Evolutionary conservation across 2,888 invertebrate species (phyloP).

Genomic region (Imbricaverruca yamaguchii): DNA sequence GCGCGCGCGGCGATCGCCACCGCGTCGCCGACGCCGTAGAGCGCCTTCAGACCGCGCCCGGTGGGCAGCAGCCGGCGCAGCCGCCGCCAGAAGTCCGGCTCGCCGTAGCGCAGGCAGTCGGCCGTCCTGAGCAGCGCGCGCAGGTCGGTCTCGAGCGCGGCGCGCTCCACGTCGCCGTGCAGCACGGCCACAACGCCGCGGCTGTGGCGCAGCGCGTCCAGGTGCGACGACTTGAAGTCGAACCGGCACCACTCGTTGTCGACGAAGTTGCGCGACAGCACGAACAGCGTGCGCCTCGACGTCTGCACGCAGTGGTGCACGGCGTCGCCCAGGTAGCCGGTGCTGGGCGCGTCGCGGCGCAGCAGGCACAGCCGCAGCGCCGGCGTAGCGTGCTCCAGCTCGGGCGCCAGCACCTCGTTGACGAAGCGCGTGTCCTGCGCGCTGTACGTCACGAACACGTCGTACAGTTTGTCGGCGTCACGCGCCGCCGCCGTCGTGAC

Average conservation of each 20-base stretch:
- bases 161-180: conserved; percentile 66
- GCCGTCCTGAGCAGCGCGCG: conserved; percentile 77
- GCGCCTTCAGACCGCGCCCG: conserved; percentile 37
- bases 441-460: conserved; percentile 92
- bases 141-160: conserved; percentile 75
- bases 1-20: not conserved
- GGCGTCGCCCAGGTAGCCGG: conserved; percentile 82
- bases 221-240: conserved; percentile 80
- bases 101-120: conserved; percentile 74
- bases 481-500: conserved; percentile 30
- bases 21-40: not conserved
- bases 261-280: conserved; percentile 78
- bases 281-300: conserved; percentile 73
- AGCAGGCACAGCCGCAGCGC: conserved; percentile 77
- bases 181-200: conserved; percentile 67
- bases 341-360: conserved; percentile 82
- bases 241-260: conserved; percentile 81
- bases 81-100: conserved; percentile 89
- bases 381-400: conserved; percentile 71
- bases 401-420: conserved; percentile 76
- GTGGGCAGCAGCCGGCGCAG: conserved; percentile 76
- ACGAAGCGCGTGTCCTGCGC: conserved; percentile 88
- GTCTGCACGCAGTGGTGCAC: conserved; percentile 59
- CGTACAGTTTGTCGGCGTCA: conserved; percentile 59
- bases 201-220: conserved; percentile 65